A percentile compares a stretch with the other conserved stretches of the same genome.
Conservation (phyloP, 2,797 vertebrate genomes). For the Neosilurus hyrtlii region DNA sequence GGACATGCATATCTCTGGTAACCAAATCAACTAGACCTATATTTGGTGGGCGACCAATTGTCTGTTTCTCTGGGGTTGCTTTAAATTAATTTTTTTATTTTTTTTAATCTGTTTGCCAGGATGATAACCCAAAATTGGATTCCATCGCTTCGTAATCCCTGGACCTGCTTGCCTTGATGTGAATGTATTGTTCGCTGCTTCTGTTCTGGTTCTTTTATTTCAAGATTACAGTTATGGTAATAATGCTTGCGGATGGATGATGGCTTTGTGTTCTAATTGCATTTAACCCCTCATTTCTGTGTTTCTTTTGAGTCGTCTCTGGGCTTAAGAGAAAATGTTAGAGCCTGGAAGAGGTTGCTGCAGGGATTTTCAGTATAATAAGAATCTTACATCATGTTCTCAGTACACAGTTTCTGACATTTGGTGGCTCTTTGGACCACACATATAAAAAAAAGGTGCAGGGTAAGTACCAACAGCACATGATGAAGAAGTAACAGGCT, state of each 20-base stretch:
- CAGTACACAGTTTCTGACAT: not conserved
- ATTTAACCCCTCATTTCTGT: slow-evolving; percentile 12
- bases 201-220: slow-evolving; percentile 20
- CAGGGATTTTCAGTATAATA: not conserved
- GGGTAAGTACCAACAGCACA: not conserved
- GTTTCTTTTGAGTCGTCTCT: not conserved
- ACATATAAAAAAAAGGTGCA: no score
- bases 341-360: not conserved
- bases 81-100: not conserved
- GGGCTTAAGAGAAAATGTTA: not conserved
- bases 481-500: slow-evolving; percentile 1
- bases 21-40: slow-evolving; percentile 52
- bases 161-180: slow-evolving; percentile 31
- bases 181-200: slow-evolving; percentile 14
- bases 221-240: slow-evolving; percentile 4
- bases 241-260: slow-evolving; percentile 8
- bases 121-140: slow-evolving; percentile 53
- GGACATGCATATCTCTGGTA: slow-evolving; percentile 50
- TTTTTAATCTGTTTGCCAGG: slow-evolving; percentile 52
- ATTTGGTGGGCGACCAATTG: slow-evolving; percentile 54
- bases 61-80: slow-evolving; percentile 44
- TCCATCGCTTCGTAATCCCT: slow-evolving; percentile 45
- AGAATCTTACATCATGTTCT: not conserved
- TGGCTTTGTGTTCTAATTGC: slow-evolving; percentile 23
- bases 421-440: not conserved